These are phyloP conservation scores for Caenorhabditis tropicalis DNA, from an alignment of 1,140 invertebrate genomes.

Conservation along the genomic window DNA sequence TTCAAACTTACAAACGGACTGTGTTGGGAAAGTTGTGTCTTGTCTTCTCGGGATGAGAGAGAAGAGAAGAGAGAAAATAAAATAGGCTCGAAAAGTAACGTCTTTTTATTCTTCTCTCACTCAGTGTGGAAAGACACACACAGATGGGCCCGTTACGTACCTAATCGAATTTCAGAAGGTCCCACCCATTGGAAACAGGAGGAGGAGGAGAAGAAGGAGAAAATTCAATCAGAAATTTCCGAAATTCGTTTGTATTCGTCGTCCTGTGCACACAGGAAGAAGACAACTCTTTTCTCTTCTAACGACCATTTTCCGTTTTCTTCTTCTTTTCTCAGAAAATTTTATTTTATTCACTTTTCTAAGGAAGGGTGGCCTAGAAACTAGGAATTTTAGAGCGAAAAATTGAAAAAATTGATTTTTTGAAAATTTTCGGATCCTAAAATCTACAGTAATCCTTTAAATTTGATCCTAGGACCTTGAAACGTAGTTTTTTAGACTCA, in stretches of 20 bases:
- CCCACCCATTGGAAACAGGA: background rate
- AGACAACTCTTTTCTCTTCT: background rate
- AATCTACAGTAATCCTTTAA: no score
- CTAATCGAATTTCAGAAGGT: conserved; percentile 25
- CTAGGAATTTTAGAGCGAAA: no score
- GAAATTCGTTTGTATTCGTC: background rate
- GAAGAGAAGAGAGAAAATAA: background rate
- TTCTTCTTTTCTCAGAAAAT: background rate
- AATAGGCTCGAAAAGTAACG: background rate
- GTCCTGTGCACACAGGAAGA: background rate
- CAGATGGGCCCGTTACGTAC: background rate
- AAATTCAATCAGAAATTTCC: conserved; percentile 39
- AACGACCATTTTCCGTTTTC: background rate
- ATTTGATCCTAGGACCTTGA: no score
- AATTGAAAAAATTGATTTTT: no score
- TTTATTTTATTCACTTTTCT: background rate
- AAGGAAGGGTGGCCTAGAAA: no score
- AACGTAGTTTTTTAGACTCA: no score
- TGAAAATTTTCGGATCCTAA: no score
- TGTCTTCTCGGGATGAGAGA: background rate
- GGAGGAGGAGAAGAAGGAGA: background rate
- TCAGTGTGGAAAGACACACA: background rate
- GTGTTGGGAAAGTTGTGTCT: background rate
- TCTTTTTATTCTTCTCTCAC: background rate
- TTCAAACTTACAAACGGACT: background rate